Evolutionary conservation across 2,113 vertebrate genomes (phyloP).

Genomic region (Natator depressus): DNA sequence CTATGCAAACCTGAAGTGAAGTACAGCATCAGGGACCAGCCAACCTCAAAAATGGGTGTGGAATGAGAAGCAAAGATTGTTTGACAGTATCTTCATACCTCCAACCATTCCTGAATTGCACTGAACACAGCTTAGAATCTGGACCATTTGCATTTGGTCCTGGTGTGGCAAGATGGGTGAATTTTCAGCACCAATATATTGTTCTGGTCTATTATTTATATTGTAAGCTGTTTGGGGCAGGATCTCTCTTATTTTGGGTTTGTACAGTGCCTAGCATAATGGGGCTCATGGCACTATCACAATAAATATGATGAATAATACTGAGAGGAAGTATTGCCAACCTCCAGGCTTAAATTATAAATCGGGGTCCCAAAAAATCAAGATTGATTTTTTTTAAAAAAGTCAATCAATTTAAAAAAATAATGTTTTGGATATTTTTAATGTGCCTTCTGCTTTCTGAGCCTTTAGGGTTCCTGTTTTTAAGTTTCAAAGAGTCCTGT

Average conservation of each 20-base stretch:
- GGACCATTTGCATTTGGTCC: neutral
- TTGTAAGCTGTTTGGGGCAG: neutral
- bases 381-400: too few species aligned
- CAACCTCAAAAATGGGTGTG: too few species aligned
- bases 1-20: accelerated
- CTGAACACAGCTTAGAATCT: neutral
- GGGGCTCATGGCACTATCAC: too few species aligned
- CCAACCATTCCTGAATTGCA: neutral
- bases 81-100: neutral
- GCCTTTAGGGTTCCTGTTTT: neutral
- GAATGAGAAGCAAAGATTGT: neutral
- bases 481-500: neutral
- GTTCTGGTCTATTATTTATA: neutral
- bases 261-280: neutral
- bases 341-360: neutral
- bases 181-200: too few species aligned
- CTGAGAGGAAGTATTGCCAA: neutral
- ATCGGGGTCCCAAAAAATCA: too few species aligned
- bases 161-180: too few species aligned
- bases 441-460: neutral
- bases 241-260: neutral
- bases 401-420: neutral
- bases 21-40: neutral
- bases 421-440: neutral
- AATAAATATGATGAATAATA: neutral